Conservation (phyloP, 2,888 invertebrate species). For the Cephonodes hylas region DNA sequence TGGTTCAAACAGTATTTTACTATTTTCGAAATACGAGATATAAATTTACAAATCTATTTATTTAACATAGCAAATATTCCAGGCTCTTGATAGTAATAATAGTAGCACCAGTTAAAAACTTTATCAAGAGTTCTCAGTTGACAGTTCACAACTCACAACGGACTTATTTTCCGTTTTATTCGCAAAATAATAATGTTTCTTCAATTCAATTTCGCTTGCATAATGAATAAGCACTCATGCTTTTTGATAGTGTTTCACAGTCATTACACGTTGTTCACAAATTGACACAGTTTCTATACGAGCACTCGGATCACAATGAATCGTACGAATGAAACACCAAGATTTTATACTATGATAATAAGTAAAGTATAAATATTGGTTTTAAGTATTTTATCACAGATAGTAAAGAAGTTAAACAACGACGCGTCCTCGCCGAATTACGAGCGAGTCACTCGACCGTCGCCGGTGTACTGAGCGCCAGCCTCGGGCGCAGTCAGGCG, state of each 20-base stretch:
- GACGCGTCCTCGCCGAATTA: conserved; percentile 15
- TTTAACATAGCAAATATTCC: background rate
- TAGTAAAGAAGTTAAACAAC: conserved; percentile 22
- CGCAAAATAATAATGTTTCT: conserved; percentile 9
- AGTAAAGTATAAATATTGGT: conserved; percentile 22
- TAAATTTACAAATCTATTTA: background rate
- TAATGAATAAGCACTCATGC: conserved; percentile 30
- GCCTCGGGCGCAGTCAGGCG: background rate
- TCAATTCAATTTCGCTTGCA: conserved; percentile 28
- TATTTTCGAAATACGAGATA: background rate
- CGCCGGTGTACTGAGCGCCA: conserved; percentile 37
- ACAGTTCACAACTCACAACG: background rate
- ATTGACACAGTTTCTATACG: conserved; percentile 20
- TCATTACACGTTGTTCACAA: conserved; percentile 22
- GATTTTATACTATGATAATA: conserved; percentile 14
- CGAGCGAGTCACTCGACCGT: conserved; percentile 36
- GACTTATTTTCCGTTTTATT: background rate
- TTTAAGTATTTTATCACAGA: conserved; percentile 33
- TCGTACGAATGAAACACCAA: background rate
- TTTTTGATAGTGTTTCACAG: conserved; percentile 25
- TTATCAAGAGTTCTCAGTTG: background rate
- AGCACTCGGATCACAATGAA: conserved; percentile 18
- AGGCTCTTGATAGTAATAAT: background rate
- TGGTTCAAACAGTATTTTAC: conserved; percentile 32
- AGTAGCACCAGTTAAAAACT: background rate